A percentile compares a stretch with the other conserved stretches of the same genome.
These are phyloP conservation scores for Tholera decimalis DNA, from an alignment of 2,888 invertebrate genomes.

Conservation along the genomic window DNA sequence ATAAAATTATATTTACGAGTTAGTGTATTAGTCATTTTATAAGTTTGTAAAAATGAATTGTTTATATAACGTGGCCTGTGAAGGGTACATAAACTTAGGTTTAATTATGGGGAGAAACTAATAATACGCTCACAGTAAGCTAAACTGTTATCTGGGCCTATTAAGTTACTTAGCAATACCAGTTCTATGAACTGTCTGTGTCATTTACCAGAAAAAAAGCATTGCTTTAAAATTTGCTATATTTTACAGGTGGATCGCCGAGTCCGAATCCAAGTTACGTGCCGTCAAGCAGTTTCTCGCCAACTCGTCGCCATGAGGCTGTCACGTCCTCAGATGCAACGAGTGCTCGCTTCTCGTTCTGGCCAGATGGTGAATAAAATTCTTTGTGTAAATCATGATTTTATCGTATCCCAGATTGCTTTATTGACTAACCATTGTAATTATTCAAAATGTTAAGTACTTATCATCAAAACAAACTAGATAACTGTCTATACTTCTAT, in stretches of 20 bases:
- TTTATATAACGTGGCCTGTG: too few species aligned
- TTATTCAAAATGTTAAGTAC: too few species aligned
- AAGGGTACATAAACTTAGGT: too few species aligned
- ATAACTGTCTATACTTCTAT: too few species aligned
- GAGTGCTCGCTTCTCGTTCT: slow-evolving; percentile 82
- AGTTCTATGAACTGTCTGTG: too few species aligned
- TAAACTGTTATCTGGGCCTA: background rate
- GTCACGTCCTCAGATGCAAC: slow-evolving; percentile 84
- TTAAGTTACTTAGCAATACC: too few species aligned
- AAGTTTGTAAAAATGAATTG: too few species aligned
- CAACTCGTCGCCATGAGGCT: slow-evolving; percentile 83
- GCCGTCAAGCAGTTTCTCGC: slow-evolving; percentile 81
- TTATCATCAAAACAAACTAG: too few species aligned
- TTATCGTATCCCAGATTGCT: background rate
- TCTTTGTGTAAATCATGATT: slow-evolving; percentile 19
- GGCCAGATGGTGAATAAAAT: slow-evolving; percentile 85
- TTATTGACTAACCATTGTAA: too few species aligned
- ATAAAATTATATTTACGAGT: too few species aligned
- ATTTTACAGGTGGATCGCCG: slow-evolving; percentile 79
- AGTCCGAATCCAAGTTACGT: slow-evolving; percentile 83
- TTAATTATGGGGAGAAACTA: too few species aligned
- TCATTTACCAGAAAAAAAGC: background rate
- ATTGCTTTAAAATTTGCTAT: background rate
- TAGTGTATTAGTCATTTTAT: too few species aligned
- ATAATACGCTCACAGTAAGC: background rate